Evolutionary conservation across 2,888 invertebrate species (phyloP), one percentile per base, ranked within the genome.

Genomic region (Drosophila koepferae): DNA sequence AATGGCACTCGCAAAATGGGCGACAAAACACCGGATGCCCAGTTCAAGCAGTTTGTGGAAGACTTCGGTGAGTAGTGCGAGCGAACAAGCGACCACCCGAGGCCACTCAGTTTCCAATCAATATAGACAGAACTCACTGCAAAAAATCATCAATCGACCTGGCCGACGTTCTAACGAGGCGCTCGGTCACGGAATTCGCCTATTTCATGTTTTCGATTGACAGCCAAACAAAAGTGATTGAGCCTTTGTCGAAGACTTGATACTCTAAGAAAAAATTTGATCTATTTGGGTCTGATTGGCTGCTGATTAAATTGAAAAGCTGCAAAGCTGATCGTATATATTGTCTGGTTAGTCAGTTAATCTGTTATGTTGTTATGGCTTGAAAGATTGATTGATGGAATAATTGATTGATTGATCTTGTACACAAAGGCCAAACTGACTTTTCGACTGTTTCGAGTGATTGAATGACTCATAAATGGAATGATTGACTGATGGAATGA

Each of bases 21-120:
- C 43, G 81, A 78, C 7, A 64, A 31, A 18, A 65, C 58, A 46
- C 70, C 72, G 68, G 77, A 79, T 66, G 68, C 65, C n/a, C 62
- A 84, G 51, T 66, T 90, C 63, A 77, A 81, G 55, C 73, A 77
- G 7, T 91, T 91, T 44, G 81, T 91, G 28, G 81, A 90, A 60
- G 74, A 81, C 16, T 91, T 82, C 59, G 91, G 91, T 91, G 69
- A 90, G 91, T 86, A 44, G 48, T 7, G 18, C n/a, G 1, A 7
- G 14, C 14, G 14, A 16, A 9, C 2, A 3, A n/a, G 4, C 10
- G n/a, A 31, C 3, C 16, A 23, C 49, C 36, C 12, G 36, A 36
- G 36, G 14, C 34, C 7, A 14, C 20, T 18, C 48, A 28, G 12
- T 3, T 1, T 14, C n/a, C 34, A n/a, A 41, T 31, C 31, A 34